Evolutionary conservation across 1,140 invertebrate species (phyloP).

Genomic region (Diuraphis noxia): DNA sequence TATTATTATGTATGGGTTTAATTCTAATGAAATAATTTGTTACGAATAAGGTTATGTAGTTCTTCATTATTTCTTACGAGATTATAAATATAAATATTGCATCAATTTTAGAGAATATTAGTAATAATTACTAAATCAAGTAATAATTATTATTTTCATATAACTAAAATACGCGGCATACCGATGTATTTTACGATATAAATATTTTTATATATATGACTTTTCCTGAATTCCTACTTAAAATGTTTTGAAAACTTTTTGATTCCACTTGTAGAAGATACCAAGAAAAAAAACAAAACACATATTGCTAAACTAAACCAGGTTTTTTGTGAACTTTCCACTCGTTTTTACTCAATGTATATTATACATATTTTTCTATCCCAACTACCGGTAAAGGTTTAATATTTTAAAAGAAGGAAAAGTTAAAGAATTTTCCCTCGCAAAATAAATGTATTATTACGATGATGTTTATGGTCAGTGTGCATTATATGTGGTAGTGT

Average conservation of each 20-base stretch:
- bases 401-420: not conserved
- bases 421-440: not conserved
- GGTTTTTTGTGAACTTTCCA: not conserved
- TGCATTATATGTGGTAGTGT: not conserved
- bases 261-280: not conserved
- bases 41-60: not conserved
- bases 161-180: not conserved
- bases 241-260: constrained; percentile 19
- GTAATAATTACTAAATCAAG: not conserved
- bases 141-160: not conserved
- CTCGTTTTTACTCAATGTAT: not conserved
- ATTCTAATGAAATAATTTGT: not conserved
- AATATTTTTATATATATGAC: not conserved
- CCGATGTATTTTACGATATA: not conserved
- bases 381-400: not conserved
- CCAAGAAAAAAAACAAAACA: not conserved
- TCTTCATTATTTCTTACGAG: not conserved
- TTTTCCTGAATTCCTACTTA: not conserved
- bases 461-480: constrained; percentile 13
- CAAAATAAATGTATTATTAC: constrained; percentile 14
- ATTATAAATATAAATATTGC: not conserved
- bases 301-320: not conserved
- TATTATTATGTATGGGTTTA: not conserved
- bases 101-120: not conserved
- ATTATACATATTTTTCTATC: not conserved